Evolutionary conservation across 2,113 vertebrate species (phyloP).

Genomic region (Corythoichthys haematopterus): DNA sequence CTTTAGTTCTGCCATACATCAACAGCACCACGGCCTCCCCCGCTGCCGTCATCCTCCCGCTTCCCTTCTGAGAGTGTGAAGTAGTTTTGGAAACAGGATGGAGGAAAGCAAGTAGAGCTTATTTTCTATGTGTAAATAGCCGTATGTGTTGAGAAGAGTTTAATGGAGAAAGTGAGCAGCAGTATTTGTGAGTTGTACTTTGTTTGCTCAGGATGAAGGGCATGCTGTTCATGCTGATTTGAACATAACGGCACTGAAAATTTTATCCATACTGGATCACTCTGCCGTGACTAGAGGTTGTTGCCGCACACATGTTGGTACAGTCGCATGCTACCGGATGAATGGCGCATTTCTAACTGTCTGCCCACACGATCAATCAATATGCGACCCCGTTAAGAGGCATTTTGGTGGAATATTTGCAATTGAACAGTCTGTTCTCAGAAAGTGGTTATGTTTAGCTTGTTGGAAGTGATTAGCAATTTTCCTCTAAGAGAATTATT

Average conservation of each 20-base stretch:
- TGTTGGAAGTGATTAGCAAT: neutral
- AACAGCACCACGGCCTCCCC: conserved; percentile 33
- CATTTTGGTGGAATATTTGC: neutral
- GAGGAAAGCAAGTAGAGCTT: conserved; percentile 52
- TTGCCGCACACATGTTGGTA: neutral
- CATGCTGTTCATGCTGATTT: neutral
- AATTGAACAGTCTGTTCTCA: neutral
- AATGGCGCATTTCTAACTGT: neutral
- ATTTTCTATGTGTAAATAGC: conserved; percentile 56
- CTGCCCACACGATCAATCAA: neutral
- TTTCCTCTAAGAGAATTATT: neutral
- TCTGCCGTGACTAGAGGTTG: neutral
- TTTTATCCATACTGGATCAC: neutral
- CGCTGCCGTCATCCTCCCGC: neutral
- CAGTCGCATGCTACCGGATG: neutral
- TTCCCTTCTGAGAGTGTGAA: conserved; percentile 16
- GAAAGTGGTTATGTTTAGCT: neutral
- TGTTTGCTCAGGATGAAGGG: conserved; percentile 3
- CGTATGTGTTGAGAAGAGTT: conserved; percentile 35
- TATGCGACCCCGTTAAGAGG: neutral
- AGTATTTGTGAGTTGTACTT: conserved; percentile 1
- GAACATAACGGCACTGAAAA: neutral
- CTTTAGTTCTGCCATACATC: conserved; percentile 74
- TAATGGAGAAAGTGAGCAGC: conserved; percentile 29
- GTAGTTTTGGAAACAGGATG: conserved; percentile 18